Evolutionary conservation across 1,140 invertebrate genomes (phyloP).

Genomic region (Apis florea): DNA sequence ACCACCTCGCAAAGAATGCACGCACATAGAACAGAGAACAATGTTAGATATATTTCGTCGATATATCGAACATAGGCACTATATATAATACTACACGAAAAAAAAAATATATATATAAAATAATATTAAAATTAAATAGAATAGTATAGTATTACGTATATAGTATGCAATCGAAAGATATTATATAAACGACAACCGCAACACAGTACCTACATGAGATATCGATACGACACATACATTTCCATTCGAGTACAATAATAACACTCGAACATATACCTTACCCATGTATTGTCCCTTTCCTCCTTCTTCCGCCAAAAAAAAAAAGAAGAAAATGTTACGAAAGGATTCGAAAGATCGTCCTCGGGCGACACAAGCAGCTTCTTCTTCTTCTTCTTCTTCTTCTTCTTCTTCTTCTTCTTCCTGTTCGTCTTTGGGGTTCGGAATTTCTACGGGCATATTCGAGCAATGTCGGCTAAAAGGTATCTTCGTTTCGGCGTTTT

Average conservation of each 20-base stretch:
- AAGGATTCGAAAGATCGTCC: slow-evolving; percentile 49
- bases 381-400: slow-evolving; percentile 65
- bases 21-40: slow-evolving; percentile 22
- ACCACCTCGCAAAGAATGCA: slow-evolving; percentile 40
- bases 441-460: slow-evolving; percentile 67
- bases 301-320: slow-evolving; percentile 22
- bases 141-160: not conserved
- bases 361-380: slow-evolving; percentile 60
- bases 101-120: not conserved
- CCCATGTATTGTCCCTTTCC: not conserved
- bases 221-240: slow-evolving; percentile 75
- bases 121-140: not conserved
- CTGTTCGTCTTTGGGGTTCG: slow-evolving; percentile 61
- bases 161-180: slow-evolving; percentile 22
- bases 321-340: slow-evolving; percentile 17
- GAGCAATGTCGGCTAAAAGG: slow-evolving; percentile 62
- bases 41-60: slow-evolving; percentile 23
- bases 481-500: slow-evolving; percentile 65
- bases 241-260: slow-evolving; percentile 52
- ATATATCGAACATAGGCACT: slow-evolving; percentile 48
- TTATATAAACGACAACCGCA: slow-evolving; percentile 32
- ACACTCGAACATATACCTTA: not conserved
- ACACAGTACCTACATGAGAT: slow-evolving; percentile 63
- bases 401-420: slow-evolving; percentile 51
- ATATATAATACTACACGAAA: slow-evolving; percentile 49